Evolutionary conservation across 2,888 invertebrate genomes (phyloP), one percentile per base, ranked within the genome.

Genomic region (Monopis laevigella): DNA sequence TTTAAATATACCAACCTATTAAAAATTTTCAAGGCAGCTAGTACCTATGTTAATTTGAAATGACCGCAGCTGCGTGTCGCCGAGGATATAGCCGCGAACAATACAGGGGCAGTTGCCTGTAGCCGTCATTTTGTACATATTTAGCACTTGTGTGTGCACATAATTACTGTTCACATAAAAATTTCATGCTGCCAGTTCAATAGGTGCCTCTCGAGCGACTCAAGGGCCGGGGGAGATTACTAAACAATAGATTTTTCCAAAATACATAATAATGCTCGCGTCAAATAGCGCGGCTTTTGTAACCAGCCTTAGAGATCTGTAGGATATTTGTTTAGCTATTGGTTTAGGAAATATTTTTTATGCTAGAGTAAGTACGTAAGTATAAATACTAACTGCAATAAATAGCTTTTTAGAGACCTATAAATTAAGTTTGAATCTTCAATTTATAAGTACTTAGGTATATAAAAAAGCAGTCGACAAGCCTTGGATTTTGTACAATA

Each of bases 241-340:
- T 63, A 77, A 75, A 80, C 78, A 80, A 78, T 75, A 54, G 68
- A 65, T 65, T 74, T 70, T 73, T 74, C 69, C 75, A 66, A 78
- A 80, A 80, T 77, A 77, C 75, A 77, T 77, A 77, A 78, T 77
- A 78, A 75, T 70, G 66, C 67, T 61, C 59, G 63, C 71, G 73
- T 71, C 74, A 73, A 75, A 78, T 72, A 72, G 65, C 65, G 62
- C 59, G 65, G 67, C 64, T 62, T 60, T 62, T 62, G 60, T 50
- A 58, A 49, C 44, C 49, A 49, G 60, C 59, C 74, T 30, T 71
- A 72, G 77, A 59, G 74, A 50, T 69, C 72, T 59, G 56, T 48
- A 24, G 41, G 44, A 5, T 13, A 12, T 30, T 30, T 30, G 41
- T 46, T 45, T 43, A 41, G 46, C n/a, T n/a, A n/a, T n/a, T n/a